A percentile compares a stretch with the other conserved stretches of the same genome.
Conservation (phyloP, 2,888 invertebrate genomes). For the Agrypnus murinus region DNA sequence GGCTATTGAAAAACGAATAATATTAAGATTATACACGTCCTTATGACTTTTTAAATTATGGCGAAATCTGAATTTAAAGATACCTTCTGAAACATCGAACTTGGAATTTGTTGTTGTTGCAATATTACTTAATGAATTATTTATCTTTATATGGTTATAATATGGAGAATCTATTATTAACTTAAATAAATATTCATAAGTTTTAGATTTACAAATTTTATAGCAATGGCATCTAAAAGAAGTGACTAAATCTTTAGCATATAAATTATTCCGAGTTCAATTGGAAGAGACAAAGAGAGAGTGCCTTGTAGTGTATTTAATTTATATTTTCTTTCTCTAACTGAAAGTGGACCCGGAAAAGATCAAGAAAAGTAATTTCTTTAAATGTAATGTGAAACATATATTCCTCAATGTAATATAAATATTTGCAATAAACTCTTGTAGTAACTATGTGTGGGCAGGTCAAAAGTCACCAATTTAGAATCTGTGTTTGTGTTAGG, state of each 20-base stretch:
- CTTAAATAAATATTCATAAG: conserved; percentile 1
- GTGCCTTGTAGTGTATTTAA: background rate
- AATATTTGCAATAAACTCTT: too few relatives aligned
- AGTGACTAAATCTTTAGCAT: background rate
- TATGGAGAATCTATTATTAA: conserved; percentile 9
- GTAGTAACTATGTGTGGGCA: too few relatives aligned
- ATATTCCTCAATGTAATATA: too few relatives aligned
- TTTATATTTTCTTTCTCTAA: background rate
- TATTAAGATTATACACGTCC: conserved; percentile 11
- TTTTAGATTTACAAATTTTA: background rate
- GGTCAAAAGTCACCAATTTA: conserved; percentile 3
- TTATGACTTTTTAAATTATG: conserved; percentile 28
- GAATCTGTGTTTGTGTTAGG: background rate
- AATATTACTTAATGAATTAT: conserved; percentile 17
- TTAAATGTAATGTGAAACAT: too few relatives aligned
- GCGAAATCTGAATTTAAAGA: conserved; percentile 28
- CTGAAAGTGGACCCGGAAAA: conserved; percentile 1
- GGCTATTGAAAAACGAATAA: background rate
- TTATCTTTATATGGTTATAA: background rate
- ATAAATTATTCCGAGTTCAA: background rate
- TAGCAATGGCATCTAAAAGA: background rate
- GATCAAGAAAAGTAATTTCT: background rate
- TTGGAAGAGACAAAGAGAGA: background rate
- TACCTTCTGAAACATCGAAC: too few relatives aligned
- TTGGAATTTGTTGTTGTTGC: conserved; percentile 6